Conservation (phyloP, 2,113 vertebrate species). For the Platichthys stellatus region DNA sequence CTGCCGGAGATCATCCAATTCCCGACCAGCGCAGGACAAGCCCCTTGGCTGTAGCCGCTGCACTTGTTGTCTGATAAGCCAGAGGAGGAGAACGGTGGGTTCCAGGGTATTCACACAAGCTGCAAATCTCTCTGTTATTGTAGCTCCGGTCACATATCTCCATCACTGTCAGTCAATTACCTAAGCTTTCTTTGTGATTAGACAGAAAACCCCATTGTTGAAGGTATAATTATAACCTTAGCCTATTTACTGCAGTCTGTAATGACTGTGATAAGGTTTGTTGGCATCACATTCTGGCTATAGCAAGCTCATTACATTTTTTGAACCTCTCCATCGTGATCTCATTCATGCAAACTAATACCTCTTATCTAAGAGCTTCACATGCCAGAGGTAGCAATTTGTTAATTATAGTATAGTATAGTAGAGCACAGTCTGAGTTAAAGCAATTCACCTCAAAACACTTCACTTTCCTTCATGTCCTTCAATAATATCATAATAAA, state of each 20-base stretch:
- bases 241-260: not conserved
- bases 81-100: too few relatives aligned
- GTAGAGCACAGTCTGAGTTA: too few relatives aligned
- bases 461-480: too few relatives aligned
- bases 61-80: not conserved
- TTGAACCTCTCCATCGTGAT: not conserved
- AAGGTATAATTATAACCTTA: not conserved
- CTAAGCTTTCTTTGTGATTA: not conserved
- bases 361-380: not conserved
- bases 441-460: too few relatives aligned
- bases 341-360: not conserved
- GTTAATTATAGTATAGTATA: not conserved
- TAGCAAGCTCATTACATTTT: too few relatives aligned
- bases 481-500: too few relatives aligned
- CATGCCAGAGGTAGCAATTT: not conserved
- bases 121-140: too few relatives aligned
- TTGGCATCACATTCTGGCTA: too few relatives aligned
- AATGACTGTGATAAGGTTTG: too few relatives aligned
- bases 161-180: too few relatives aligned
- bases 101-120: too few relatives aligned
- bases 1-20: constrained; percentile 21
- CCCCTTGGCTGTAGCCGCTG: constrained; percentile 1
- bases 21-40: not conserved
- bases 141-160: too few relatives aligned
- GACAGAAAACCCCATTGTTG: not conserved